phyloP scores from a whole-genome alignment of 2,888 invertebrate genomes.

The Lypha dubia region DNA sequence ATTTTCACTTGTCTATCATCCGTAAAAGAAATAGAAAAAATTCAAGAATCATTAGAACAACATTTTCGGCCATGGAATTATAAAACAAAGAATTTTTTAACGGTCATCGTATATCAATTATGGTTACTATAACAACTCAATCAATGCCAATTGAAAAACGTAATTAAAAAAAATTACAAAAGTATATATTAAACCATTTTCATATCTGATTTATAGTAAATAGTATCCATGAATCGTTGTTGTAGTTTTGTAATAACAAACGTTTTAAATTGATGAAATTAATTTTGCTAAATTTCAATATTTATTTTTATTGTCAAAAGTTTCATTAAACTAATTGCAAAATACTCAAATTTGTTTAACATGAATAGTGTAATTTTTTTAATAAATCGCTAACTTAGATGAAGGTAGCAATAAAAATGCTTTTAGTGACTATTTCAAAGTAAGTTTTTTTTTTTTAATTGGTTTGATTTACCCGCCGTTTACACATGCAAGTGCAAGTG shows the following conservation, averaged over 20 bases:
- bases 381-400: not conserved
- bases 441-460: no score
- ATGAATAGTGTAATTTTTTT: not conserved
- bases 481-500: no score
- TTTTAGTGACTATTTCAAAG: no score
- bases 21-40: no score
- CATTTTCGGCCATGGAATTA: no score
- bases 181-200: conserved; percentile 20
- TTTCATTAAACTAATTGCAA: conserved; percentile 31
- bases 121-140: conserved; percentile 14
- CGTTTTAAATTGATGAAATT: conserved; percentile 9
- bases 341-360: not conserved
- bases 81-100: no score
- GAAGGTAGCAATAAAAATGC: no score
- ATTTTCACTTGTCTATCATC: no score
- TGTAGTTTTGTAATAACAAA: not conserved
- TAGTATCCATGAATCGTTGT: not conserved
- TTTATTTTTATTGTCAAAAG: conserved; percentile 10
- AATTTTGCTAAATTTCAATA: not conserved
- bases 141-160: conserved; percentile 35
- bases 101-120: not conserved
- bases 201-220: not conserved
- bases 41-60: no score
- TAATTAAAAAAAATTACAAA: conserved; percentile 41
- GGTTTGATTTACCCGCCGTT: no score